Evolutionary conservation across 2,113 vertebrate species (phyloP), one percentile per base, ranked within the genome.

Genomic region (Gopherus flavomarginatus): DNA sequence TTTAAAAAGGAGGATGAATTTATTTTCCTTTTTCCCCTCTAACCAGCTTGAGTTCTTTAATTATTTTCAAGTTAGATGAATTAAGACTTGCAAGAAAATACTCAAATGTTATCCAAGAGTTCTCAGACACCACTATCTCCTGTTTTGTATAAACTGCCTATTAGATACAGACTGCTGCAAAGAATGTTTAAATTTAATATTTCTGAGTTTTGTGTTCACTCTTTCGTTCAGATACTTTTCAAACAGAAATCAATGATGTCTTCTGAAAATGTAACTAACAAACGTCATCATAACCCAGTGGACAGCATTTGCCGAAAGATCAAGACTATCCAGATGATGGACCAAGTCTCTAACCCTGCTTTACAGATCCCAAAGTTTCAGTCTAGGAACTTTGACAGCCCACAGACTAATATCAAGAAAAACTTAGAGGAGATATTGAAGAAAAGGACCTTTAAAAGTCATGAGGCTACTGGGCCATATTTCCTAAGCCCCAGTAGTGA

Each of bases 251-350:
- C 59, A 19, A 16, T 6, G 21, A 98, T 97, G 98, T 47, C 95
- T 81, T 92, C 56, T 7, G 69, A 65, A 11, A 19, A 47, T 1
- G 85, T 97, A 56, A 85, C n/a, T 62, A 8, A 92, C 3, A 95
- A 97, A 21, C 98, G 98, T 22, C 98, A 98, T 8, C 99, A 99
- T 96, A 99, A 99, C 93, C 99, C 99, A 0, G 98, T 99, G 92
- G 98, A 99, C 96, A 99, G 99, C 96, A 99, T 99, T 89, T 99
- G 99, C 95, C 98, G 98, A 87, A 99, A 99, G 94, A 98, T 99
- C 81, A 98, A 98, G 97, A 98, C 98, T 56, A 99, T 99, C 62
- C 98, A 98, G 90, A 99, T 98, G 98, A 98, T 98, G 72, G 99
- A 99, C 72, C 97, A 98, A 1, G 95, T 98, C 75, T 97, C 98